Evolutionary conservation across 2,888 invertebrate species (phyloP), one percentile per base, ranked within the genome.

Genomic region (Catocala nupta): DNA sequence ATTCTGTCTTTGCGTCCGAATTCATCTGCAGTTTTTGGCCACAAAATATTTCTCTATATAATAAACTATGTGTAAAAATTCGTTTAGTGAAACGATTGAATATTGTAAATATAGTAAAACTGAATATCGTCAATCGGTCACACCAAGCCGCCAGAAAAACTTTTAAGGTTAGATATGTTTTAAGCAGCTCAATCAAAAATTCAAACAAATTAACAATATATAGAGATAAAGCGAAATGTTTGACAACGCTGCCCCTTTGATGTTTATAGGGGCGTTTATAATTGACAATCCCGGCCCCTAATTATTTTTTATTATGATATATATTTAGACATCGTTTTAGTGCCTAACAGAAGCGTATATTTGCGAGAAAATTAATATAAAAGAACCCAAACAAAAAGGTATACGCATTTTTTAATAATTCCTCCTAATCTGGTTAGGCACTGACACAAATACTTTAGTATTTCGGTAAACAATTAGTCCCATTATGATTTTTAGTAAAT

Each of bases 111-210:
- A 48, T 48, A 11, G 33, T 34, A 10, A 5, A 52, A 52, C 5
- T 36, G 63, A 61, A 63, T 69, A 82, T 82, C 87, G 82, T 88
- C 91, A 89, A 90, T 81, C 85, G 87, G 84, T 82, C 88, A 87
- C 84, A 76, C 83, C 81, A 74, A 77, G 71, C 74, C 81, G 78
- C 81, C 83, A 76, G 84, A 84, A 80, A 81, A 77, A 77, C 81
- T 75, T 68, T 81, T 86, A 91, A 92, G 91, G 91, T 92, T 91
- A 92, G 91, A 91, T 77, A 85, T 84, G 85, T 75, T 87, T 87
- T 90, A 90, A 90, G 89, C 78, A 80, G 81, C 81, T 77, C 76
- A 77, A 75, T 71, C 63, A 70, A 69, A 75, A 67, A 49, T 49
- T 43, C 39, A 70, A 64, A 63, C 49, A 53, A 63, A 77, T 74